Evolutionary conservation across 2,888 invertebrate species (phyloP).

Genomic region (Plebejus melissa): DNA sequence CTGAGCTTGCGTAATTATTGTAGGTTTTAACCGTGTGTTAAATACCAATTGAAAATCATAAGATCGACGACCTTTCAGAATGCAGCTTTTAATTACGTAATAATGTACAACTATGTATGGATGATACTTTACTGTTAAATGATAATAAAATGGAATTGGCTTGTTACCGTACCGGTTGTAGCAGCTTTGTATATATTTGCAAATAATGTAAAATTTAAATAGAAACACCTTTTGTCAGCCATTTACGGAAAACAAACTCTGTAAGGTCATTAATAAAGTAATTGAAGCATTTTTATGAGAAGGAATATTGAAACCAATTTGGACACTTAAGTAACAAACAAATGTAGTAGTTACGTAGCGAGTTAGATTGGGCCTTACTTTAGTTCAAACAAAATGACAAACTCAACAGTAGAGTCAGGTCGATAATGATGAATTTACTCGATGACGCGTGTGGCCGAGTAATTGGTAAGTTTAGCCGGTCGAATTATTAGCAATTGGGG

Average conservation of each 20-base stretch:
- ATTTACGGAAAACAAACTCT: neutral
- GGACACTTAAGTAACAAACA: too few species aligned
- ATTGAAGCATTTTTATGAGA: neutral
- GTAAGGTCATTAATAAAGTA: neutral
- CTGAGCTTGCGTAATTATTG: too few species aligned
- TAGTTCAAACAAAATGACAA: neutral
- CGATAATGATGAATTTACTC: neutral
- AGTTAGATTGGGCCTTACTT: too few species aligned
- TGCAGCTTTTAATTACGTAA: neutral
- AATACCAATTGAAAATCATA: neutral
- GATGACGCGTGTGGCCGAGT: slow-evolving; percentile 29
- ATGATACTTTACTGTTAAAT: neutral
- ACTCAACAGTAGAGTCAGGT: neutral
- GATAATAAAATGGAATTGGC: neutral
- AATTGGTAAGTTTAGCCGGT: slow-evolving; percentile 58
- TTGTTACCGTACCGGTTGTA: neutral
- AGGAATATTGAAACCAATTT: neutral
- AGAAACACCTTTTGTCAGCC: slow-evolving; percentile 14
- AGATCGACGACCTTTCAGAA: neutral
- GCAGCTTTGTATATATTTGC: slow-evolving; percentile 1
- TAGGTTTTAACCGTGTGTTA: too few species aligned
- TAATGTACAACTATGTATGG: neutral
- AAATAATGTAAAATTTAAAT: slow-evolving; percentile 15
- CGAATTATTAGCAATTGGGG: slow-evolving; percentile 66
- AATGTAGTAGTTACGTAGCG: too few species aligned